A percentile compares a stretch with the other conserved stretches of the same genome.
phyloP scores from a whole-genome alignment of 2,797 vertebrate species.

The Octomys mimax region DNA sequence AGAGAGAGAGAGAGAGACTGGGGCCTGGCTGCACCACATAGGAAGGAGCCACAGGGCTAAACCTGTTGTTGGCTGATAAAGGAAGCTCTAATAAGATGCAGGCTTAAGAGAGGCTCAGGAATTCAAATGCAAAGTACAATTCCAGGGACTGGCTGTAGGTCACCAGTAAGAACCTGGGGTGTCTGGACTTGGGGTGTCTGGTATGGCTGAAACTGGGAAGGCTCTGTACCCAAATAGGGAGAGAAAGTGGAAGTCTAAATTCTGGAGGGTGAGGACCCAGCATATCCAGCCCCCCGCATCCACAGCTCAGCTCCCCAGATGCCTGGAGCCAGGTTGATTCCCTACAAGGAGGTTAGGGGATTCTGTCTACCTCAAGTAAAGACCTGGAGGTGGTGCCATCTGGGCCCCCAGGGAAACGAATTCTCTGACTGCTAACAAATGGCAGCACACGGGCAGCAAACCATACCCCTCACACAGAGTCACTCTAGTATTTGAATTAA shows the following conservation, averaged over 20 bases:
- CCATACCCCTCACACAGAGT: not conserved
- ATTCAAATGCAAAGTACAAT: not conserved
- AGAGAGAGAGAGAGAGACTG: not conserved
- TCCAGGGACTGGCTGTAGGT: too few relatives aligned
- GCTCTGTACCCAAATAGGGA: not conserved
- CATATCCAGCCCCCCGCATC: not conserved
- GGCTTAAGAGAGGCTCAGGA: not conserved
- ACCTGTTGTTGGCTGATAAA: not conserved
- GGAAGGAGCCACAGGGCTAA: not conserved
- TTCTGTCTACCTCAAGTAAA: slow-evolving; percentile 14
- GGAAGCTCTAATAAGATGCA: not conserved
- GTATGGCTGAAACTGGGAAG: not conserved
- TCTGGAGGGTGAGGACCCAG: not conserved
- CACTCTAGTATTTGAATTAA: not conserved
- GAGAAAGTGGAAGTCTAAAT: not conserved
- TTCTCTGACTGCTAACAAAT: not conserved
- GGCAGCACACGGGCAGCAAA: not conserved
- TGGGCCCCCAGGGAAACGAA: not conserved
- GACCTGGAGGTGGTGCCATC: too few relatives aligned
- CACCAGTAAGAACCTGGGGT: too few relatives aligned
- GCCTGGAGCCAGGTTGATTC: not conserved
- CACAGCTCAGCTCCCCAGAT: not conserved
- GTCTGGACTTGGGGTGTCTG: too few relatives aligned
- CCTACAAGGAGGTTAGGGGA: not conserved
- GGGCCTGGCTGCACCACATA: not conserved